Evolutionary conservation across 2,797 vertebrate species (phyloP), one percentile per base, ranked within the genome.

Genomic region (Xenentodon cancila): DNA sequence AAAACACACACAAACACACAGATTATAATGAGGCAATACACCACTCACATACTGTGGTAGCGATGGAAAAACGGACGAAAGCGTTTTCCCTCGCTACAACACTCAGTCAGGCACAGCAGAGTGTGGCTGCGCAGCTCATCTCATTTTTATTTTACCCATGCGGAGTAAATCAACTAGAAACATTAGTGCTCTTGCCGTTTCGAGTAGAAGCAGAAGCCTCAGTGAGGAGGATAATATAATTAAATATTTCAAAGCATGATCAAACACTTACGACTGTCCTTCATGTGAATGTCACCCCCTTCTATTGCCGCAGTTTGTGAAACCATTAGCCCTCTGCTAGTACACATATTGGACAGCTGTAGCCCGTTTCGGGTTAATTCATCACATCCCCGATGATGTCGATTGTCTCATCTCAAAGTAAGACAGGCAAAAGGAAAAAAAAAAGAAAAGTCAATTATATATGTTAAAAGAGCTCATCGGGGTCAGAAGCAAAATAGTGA

Each of bases 401-500:
- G 55, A 66, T 72, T 72, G 50, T 17, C 5, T 49, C 46, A 32
- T 81, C 46, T 69, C 53, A 58, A 64, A 59, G 53, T 25, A 49
- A 71, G 37, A 51, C 37, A 34, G 60, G 59, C 40, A 70, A 46
- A 55, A n/a, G 45, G 17, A 48, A 53, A 27, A 48, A 21, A 42
- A n/a, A 22, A n/a, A 52, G 19, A 53, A 12, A 19, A 22, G 44
- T 61, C 64, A 44, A 34, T 30, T 18, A 15, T 0, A 71, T 65
- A 22, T 59, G 5, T 64, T 53, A 7, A 59, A 48, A 69, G 67
- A 64, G 19, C 66, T 66, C 55, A 65, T 77, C 66, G 61, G 17
- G 62, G 47, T 65, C 49, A 54, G 34, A 69, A 52, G 22, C n/a
- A 73, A 68, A 64, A 61, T 53, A 59, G 48, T 67, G 17, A 68